A percentile compares a stretch with the other conserved stretches of the same genome.
These are phyloP conservation scores for Euschistus heros DNA, from an alignment of 1,140 invertebrate species.

Conservation along the genomic window DNA sequence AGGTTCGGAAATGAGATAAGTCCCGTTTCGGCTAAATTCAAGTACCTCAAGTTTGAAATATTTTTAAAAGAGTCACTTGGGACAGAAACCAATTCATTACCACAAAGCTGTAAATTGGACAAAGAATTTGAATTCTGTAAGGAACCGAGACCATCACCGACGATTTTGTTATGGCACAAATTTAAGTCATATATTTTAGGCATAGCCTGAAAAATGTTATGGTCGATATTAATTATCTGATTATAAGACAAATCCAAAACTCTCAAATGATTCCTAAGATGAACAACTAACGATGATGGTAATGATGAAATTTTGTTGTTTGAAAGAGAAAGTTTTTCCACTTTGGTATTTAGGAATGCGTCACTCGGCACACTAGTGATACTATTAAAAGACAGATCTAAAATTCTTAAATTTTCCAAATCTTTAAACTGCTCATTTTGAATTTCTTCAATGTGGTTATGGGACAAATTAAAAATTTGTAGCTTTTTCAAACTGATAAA, in stretches of 20 bases:
- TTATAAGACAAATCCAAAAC: slow-evolving; percentile 69
- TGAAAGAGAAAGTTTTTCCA: slow-evolving; percentile 69
- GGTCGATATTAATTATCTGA: slow-evolving; percentile 73
- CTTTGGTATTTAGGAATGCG: slow-evolving; percentile 62
- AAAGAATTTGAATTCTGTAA: slow-evolving; percentile 71
- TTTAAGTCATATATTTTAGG: slow-evolving; percentile 65
- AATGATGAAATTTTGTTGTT: slow-evolving; percentile 65
- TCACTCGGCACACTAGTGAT: slow-evolving; percentile 64
- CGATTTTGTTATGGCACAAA: slow-evolving; percentile 68
- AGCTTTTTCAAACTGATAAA: slow-evolving; percentile 61
- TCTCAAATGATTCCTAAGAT: slow-evolving; percentile 60
- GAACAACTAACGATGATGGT: slow-evolving; percentile 54
- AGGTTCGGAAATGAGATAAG: slow-evolving; percentile 60
- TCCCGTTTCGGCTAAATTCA: slow-evolving; percentile 62
- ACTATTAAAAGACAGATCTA: slow-evolving; percentile 65
- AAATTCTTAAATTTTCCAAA: slow-evolving; percentile 56
- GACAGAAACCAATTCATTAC: slow-evolving; percentile 69
- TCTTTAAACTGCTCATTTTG: slow-evolving; percentile 70
- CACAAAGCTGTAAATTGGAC: slow-evolving; percentile 64
- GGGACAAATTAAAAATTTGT: slow-evolving; percentile 66
- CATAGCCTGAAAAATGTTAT: slow-evolving; percentile 71
- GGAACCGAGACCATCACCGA: slow-evolving; percentile 75
- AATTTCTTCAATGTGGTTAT: slow-evolving; percentile 62
- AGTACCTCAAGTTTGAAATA: slow-evolving; percentile 63
- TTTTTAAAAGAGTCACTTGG: slow-evolving; percentile 73